Evolutionary conservation across 2,113 vertebrate species (phyloP), one percentile per base, ranked within the genome.

Genomic region (Panthera uncia): DNA sequence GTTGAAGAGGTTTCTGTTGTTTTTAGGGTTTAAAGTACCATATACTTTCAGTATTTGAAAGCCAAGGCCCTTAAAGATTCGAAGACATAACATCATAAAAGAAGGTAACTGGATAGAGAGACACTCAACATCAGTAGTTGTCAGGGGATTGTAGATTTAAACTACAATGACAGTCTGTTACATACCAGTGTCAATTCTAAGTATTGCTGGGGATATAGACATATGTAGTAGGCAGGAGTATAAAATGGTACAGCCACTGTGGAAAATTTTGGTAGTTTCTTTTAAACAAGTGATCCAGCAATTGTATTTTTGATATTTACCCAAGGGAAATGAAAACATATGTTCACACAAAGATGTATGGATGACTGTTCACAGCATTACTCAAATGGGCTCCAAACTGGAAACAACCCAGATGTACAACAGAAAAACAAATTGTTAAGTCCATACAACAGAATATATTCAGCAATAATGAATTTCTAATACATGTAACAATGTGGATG

Each of bases 11-110:
- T 78, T 82, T 50, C 61, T 69, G 41, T 41, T 57, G 48, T 68
- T 76, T 29, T 96, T 21, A 93, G 27, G 33, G 18, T 66, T 48
- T 48, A 29, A 84, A 19, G 15, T 81, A 71, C 15, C 73, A 65
- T 65, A 29, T 36, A 73, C 74, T 86, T 96, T 74, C 88, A 94
- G 16, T 71, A 52, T 86, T 50, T 85, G 79, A 73, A 86, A 90
- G 90, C 52, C 73, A 93, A 76, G 16, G 12, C 31, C 12, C 92
- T 96, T 94, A 83, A 66, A 94, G 18, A 85, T 31, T 85, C 61
- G 11, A 89, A 94, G 6, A 91, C 25, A 88, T 76, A 87, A 33
- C 57, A 48, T 85, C 81, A 36, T 85, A 57, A 91, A 91, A 79
- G 50, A 91, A 95, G 38, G 38, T 38, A 71, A 50, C 33, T 5